A percentile compares a stretch with the other conserved stretches of the same genome.
These are phyloP conservation scores for Marisa cornuarietis DNA, from an alignment of 1,140 invertebrate genomes.

Conservation along the genomic window DNA sequence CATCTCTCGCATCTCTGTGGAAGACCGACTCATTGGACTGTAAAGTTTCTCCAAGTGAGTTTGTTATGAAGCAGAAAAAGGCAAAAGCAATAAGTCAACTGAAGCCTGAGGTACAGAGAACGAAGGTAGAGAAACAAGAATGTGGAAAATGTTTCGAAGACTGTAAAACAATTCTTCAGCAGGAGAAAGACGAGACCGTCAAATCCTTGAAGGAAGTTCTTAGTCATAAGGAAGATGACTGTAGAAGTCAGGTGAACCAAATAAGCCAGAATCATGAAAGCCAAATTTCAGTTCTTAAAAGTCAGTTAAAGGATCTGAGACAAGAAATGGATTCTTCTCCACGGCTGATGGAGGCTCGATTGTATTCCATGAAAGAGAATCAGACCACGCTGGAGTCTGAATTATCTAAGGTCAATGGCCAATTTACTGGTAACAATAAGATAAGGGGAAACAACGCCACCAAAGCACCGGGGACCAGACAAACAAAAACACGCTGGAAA, in stretches of 20 bases:
- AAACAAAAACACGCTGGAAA: no score
- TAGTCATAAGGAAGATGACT: conserved; percentile 38
- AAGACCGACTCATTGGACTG: no score
- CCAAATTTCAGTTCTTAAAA: conserved; percentile 33
- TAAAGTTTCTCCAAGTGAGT: conserved; percentile 52
- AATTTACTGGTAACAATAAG: no score
- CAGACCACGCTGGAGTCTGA: conserved; percentile 44
- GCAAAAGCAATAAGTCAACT: conserved; percentile 48
- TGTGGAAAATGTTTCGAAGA: conserved; percentile 41
- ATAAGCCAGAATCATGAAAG: conserved; percentile 43
- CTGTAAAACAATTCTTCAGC: conserved; percentile 36
- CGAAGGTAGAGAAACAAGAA: conserved; percentile 41
- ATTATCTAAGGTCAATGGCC: conserved; percentile 37
- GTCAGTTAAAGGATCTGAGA: conserved; percentile 4
- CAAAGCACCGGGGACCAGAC: no score
- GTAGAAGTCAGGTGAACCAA: conserved; percentile 44
- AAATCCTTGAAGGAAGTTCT: conserved; percentile 41
- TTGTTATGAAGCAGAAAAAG: conserved; percentile 49
- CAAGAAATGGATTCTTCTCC: conserved; percentile 21
- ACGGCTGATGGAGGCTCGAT: conserved; percentile 41
- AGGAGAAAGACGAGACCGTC: conserved; percentile 33
- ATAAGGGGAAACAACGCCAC: no score
- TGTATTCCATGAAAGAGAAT: conserved; percentile 45
- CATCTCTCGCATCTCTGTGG: no score
- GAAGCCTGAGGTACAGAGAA: conserved; percentile 42